Evolutionary conservation across 2,888 invertebrate species (phyloP), one percentile per base, ranked within the genome.

Genomic region (Trachelus stipa): DNA sequence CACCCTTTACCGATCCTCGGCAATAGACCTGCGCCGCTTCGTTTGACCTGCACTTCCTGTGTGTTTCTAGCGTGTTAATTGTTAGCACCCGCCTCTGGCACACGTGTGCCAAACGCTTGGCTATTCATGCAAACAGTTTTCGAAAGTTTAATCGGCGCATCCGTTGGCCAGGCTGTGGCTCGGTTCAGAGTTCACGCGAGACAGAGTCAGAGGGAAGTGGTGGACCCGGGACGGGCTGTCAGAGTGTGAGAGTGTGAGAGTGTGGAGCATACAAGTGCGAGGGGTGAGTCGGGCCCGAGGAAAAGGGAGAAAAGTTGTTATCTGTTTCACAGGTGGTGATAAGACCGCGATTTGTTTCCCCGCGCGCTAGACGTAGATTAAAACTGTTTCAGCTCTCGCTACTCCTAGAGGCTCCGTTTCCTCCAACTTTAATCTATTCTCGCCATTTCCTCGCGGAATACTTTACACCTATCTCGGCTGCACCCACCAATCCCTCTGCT

Each of bases 81-180:
- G 88, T 85, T 83, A 86, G 87, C 84, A 84, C 86, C 85, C 86
- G 85, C 82, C 86, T 79, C 80, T 78, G 81, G 34, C 69, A 69
- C 33, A 69, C 69, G 69, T 69, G 69, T 73, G 77, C 75, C 77
- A 76, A 73, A 81, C 83, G 83, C 83, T 85, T 84, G 86, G 87
- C 87, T 87, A 88, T 90, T 90, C 90, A 88, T 90, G 89, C 90
- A 88, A 90, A 90, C 89, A 88, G 90, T 90, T 90, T 89, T 89
- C 89, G 88, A 89, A 89, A 90, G 90, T 90, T 90, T 90, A 90
- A 90, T 90, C 88, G 89, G 87, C 85, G 88, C 86, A 87, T 89
- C 88, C 88, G 87, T 79, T 80, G 82, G 85, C 83, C 85, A 82
- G 83, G 82, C 82, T 82, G 84, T 81, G 82, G 84, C 83, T 82